Conservation (phyloP, 2,797 vertebrate genomes). For the Labroides dimidiatus region DNA sequence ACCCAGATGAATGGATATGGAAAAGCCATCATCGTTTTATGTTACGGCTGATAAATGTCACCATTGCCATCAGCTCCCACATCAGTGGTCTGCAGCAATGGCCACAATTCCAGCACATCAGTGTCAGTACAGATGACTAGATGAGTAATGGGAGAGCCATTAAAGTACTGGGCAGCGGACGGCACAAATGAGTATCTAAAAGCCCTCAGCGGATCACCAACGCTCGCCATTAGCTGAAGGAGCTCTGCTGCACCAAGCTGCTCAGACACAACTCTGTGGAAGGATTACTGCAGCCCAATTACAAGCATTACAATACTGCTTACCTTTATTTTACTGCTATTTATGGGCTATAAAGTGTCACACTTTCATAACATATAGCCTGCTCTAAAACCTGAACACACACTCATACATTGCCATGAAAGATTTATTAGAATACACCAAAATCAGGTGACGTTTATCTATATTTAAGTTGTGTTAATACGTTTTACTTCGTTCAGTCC, state of each 20-base stretch:
- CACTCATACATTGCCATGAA: no score
- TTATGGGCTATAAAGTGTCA: not conserved
- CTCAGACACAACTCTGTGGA: conserved; percentile 32
- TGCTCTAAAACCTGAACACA: not conserved
- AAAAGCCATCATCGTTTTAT: conserved; percentile 37
- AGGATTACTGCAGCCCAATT: conserved; percentile 49
- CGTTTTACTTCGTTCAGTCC: no score
- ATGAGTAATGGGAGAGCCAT: conserved; percentile 68
- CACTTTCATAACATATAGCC: not conserved
- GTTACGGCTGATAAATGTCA: conserved; percentile 44
- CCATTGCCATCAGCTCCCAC: conserved; percentile 50
- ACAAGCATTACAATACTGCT: conserved; percentile 21
- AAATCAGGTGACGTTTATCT: no score
- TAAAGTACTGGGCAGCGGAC: conserved; percentile 50
- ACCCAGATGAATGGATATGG: conserved; percentile 31
- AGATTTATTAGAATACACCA: no score
- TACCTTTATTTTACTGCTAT: not conserved
- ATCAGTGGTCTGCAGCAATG: conserved; percentile 47
- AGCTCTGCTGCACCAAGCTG: conserved; percentile 51
- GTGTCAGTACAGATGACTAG: conserved; percentile 55
- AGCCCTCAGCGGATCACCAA: conserved; percentile 62
- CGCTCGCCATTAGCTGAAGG: conserved; percentile 65
- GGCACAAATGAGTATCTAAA: conserved; percentile 65
- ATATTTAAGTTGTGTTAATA: no score
- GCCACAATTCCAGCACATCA: conserved; percentile 55